phyloP scores from a whole-genome alignment of 2,888 invertebrate genomes.

The Napeogenes sylphis region DNA sequence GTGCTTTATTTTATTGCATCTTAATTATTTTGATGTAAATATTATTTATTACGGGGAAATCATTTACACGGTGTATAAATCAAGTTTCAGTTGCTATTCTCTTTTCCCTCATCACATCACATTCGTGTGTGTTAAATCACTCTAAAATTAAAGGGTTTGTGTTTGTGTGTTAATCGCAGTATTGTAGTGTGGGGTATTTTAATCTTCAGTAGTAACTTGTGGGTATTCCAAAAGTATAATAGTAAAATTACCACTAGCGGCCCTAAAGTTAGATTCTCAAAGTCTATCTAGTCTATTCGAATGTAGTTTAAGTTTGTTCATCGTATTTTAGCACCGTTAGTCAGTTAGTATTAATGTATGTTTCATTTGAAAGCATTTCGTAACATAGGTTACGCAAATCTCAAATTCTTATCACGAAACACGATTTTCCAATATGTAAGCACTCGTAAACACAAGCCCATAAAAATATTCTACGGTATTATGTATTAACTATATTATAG shows the following conservation, averaged over 20 bases:
- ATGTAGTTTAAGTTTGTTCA: neutral
- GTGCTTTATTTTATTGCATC: slow-evolving; percentile 1
- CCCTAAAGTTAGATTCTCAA: too few relatives aligned
- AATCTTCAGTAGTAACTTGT: too few relatives aligned
- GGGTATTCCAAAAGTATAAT: too few relatives aligned
- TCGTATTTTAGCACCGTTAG: neutral
- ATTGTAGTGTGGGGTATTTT: neutral
- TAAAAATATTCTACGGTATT: slow-evolving; percentile 13
- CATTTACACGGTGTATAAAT: too few relatives aligned
- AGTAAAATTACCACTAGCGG: too few relatives aligned
- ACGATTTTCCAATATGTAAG: slow-evolving; percentile 24
- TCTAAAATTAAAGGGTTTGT: neutral
- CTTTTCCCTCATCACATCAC: too few relatives aligned
- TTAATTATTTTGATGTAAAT: neutral
- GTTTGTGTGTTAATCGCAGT: too few relatives aligned
- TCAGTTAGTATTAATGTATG: neutral
- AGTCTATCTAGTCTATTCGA: neutral
- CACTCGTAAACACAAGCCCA: slow-evolving; percentile 20
- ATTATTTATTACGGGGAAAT: neutral
- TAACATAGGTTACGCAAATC: slow-evolving; percentile 17
- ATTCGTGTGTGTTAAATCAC: too few relatives aligned
- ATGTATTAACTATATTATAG: slow-evolving; percentile 3
- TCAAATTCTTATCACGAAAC: slow-evolving; percentile 24
- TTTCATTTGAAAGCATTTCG: neutral
- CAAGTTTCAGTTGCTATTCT: too few relatives aligned